Evolutionary conservation across 2,113 vertebrate genomes (phyloP).

Genomic region (Myotis brandtii): DNA sequence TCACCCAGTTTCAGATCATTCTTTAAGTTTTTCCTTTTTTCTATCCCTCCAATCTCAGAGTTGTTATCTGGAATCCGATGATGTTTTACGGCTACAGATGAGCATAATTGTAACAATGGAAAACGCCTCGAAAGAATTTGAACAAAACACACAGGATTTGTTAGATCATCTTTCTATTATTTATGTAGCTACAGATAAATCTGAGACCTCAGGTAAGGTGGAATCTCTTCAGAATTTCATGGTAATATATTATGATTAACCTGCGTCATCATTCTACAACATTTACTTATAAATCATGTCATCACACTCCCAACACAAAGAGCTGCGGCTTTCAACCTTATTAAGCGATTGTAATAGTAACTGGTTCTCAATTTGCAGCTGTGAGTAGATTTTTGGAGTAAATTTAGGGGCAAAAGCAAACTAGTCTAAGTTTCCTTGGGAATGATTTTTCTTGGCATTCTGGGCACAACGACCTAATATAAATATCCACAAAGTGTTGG

Average conservation of each 20-base stretch:
- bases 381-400: neutral
- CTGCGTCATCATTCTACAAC: neutral
- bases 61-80: conserved; percentile 91
- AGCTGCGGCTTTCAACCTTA: neutral
- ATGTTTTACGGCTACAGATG: conserved; percentile 92
- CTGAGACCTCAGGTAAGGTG: conserved; percentile 85
- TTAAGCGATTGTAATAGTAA: neutral
- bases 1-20: neutral
- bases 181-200: conserved; percentile 88
- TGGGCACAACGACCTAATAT: neutral
- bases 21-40: neutral
- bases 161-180: conserved; percentile 96
- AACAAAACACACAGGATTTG: conserved; percentile 95
- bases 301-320: neutral
- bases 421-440: neutral
- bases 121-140: conserved; percentile 90
- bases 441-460: neutral
- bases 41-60: conserved; percentile 83
- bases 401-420: neutral
- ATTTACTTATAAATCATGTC: neutral
- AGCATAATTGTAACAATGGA: conserved; percentile 92
- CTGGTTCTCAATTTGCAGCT: neutral
- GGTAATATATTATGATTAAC: neutral
- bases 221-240: neutral
- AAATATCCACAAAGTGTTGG: neutral